These are phyloP conservation scores for Hylia prasina DNA, from an alignment of 2,113 vertebrate species.

Conservation along the genomic window DNA sequence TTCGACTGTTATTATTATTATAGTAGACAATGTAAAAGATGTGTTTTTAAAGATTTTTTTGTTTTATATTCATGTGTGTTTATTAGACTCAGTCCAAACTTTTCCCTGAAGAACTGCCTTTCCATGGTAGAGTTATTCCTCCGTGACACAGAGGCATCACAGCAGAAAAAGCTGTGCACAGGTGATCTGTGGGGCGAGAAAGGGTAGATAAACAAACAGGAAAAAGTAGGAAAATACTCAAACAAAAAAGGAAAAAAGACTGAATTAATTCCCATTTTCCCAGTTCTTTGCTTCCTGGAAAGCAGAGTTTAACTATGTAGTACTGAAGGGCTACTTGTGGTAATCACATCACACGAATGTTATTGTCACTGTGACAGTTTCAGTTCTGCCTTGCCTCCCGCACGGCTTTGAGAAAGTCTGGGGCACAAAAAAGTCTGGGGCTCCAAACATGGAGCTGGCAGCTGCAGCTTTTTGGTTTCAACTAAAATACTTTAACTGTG, in stretches of 20 bases:
- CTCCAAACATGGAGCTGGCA: neutral
- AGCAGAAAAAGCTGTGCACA: neutral
- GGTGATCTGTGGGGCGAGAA: neutral
- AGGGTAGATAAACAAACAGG: neutral
- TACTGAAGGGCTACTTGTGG: neutral
- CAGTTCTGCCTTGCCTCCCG: neutral
- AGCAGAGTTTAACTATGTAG: neutral
- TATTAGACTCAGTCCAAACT: neutral
- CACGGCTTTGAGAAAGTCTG: neutral
- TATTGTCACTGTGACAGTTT: neutral
- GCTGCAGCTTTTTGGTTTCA: neutral
- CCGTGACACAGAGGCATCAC: neutral
- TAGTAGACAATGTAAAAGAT: neutral
- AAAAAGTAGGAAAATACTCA: neutral
- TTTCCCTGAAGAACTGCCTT: neutral
- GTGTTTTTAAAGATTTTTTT: fast-evolving
- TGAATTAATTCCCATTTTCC: neutral
- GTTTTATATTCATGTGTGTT: neutral
- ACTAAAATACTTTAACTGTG: neutral
- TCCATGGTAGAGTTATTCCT: neutral
- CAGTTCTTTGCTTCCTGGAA: neutral
- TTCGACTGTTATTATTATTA: neutral
- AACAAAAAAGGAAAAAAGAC: fast-evolving
- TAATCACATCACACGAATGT: neutral
- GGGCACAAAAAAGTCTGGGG: neutral